Base-by-base conservation (phyloP, 2,888 invertebrate genomes). In the Dinocampus coccinellae region DNA sequence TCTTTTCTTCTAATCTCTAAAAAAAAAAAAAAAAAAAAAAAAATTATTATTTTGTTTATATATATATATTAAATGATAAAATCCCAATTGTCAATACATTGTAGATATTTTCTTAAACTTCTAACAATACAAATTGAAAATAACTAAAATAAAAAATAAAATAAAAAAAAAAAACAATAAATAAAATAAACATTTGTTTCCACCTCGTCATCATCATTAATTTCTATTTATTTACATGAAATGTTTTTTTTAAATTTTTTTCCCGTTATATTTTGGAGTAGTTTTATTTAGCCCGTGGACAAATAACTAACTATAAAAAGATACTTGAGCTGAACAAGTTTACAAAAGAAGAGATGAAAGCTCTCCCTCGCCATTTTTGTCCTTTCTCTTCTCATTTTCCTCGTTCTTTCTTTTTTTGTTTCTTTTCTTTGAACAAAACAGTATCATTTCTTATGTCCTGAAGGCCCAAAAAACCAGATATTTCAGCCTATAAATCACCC, bases 201-300 rank as follows among this genome's bases (percentile, higher is more conserved):
- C 16, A 47, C 7, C 7, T 47, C 16, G 16, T 47, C 16, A 47
- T 47, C 57, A 26, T 26, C 13, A 57, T 26, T 26, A 13, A n/a
- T n/a, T n/a, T 26, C 26, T 57, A 26, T 26, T 7, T 57, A 26
- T 57, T 3, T 26, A 22, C 11, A 13, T 26, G 24, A 24, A n/a
- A 24, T 57, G 11, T 57, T 57, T 57, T 13, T 47, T 47, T 13
- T 47, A 47, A 16, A 16, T 6, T 6, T 47, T 47, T 47, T 47
- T 16, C 10, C n/a, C n/a, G 10, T 29, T 29, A 57, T n/a, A 57
- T 29, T 13, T 26, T 24, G n/a, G 6, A 26, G 57, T n/a, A 26
- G 57, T 29, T 29, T 57, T 29, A 57, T 57, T 57, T 57, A 57
- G 57, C 29, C 24, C 26, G 57, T 57, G 29, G 57, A 57, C 57